Base-by-base conservation (phyloP, 2,797 vertebrate genomes). In the Thalassophryne amazonica region DNA sequence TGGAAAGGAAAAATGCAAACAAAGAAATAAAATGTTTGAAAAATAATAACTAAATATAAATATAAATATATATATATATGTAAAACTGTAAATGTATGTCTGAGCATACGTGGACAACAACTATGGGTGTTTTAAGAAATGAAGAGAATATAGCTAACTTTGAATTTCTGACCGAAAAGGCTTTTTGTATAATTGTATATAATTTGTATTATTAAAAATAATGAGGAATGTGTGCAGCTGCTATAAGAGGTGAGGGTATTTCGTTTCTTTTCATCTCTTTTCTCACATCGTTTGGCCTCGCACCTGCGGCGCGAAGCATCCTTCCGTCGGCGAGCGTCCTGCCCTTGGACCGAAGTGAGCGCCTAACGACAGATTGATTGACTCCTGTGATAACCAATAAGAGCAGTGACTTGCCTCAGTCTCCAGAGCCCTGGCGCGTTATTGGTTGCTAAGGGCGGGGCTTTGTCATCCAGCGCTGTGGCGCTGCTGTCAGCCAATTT, bases 361-460 rank as follows among this genome's bases (percentile, higher is more conserved):
- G 77, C 81, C 24, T 65, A 70, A 71, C 70, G 69, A 72, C 76
- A 60, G 4, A 0, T 40, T 73, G 70, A 88, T 6, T 1, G 73
- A 73, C 83, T 39, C 35, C 0, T 2, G 7, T 4, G 0, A 3
- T 7, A 21, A 25, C 88, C 80, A 92, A 90, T 89, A 2, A 57
- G 2, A 41, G 21, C 4, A 14, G 19, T 0, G 1, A 4, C 1
- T 59, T 35, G 34, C 29, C 68, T 71, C 74, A 31, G 60, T 67
- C 33, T 72, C 55, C 46, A 37, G 34, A 34, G 10, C 6, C 21
- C 23, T 35, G 14, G 33, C 4, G 0, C 21, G 11, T 55, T 64
- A 90, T 91, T 90, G 87, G 91, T 92, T 86, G 78, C 85, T 75
- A 92, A 14, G 90, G 91, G 90, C 77, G 90, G 83, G 62, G 71